These are phyloP conservation scores for Isoperla grammatica DNA, from an alignment of 2,888 invertebrate species.

Conservation along the genomic window DNA sequence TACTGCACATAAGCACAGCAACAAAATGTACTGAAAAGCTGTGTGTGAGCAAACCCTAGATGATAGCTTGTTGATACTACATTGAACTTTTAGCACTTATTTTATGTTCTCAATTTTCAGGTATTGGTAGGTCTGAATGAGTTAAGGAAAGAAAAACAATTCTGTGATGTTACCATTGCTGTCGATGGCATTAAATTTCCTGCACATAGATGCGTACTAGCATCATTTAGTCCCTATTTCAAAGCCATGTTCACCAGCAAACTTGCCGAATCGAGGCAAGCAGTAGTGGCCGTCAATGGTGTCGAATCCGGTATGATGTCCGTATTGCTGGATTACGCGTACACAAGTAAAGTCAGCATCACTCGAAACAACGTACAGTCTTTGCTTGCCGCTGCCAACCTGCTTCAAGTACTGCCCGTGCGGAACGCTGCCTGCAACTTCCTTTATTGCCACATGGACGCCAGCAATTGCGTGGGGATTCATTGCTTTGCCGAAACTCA, in stretches of 20 bases:
- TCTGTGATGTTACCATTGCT: conserved; percentile 44
- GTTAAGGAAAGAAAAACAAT: conserved; percentile 38
- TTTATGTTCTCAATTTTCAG: conserved; percentile 31
- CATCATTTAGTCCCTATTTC: conserved; percentile 45
- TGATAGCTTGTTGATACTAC: too few species aligned
- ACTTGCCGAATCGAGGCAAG: conserved; percentile 44
- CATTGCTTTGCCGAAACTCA: conserved; percentile 49
- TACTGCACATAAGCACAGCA: too few species aligned
- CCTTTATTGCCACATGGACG: conserved; percentile 45
- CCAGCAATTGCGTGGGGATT: conserved; percentile 47
- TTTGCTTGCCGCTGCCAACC: conserved; percentile 44
- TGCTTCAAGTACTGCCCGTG: conserved; percentile 43
- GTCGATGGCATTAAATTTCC: conserved; percentile 43
- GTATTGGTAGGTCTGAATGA: conserved; percentile 40
- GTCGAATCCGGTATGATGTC: conserved; percentile 43
- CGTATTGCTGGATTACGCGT: conserved; percentile 44
- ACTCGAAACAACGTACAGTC: conserved; percentile 44
- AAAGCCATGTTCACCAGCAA: conserved; percentile 44
- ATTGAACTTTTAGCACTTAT: too few species aligned
- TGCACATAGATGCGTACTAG: conserved; percentile 44
- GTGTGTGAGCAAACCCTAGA: too few species aligned
- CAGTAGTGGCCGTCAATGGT: conserved; percentile 42
- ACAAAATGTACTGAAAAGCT: not conserved
- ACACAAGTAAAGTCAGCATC: conserved; percentile 42
- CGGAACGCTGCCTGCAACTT: conserved; percentile 44